phyloP scores from a whole-genome alignment of 2,888 invertebrate genomes.

The Didymodactylos carnosus region DNA sequence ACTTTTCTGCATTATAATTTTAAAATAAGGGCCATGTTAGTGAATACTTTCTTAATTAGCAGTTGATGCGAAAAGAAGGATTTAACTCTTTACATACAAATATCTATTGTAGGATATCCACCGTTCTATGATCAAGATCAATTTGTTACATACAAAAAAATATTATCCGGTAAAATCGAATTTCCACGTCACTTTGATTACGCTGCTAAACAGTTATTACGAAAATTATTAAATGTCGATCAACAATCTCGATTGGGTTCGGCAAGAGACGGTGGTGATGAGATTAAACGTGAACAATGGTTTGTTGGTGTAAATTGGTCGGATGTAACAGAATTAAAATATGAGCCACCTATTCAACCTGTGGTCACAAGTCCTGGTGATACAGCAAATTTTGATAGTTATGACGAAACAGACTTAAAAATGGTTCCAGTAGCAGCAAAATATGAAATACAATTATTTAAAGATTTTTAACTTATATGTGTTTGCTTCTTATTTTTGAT shows the following conservation, averaged over 20 bases:
- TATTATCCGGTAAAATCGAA: constrained; percentile 74
- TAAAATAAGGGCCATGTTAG: too few species aligned
- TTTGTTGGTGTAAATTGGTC: constrained; percentile 83
- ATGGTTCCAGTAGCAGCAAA: neutral
- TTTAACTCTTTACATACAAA: too few species aligned
- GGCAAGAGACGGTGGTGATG: constrained; percentile 89
- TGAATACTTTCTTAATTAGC: too few species aligned
- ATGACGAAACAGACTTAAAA: constrained; percentile 51
- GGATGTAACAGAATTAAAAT: constrained; percentile 57
- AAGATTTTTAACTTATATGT: neutral
- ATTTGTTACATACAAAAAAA: constrained; percentile 87
- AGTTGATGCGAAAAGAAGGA: too few species aligned
- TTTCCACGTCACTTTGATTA: constrained; percentile 45
- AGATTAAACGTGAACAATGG: constrained; percentile 86
- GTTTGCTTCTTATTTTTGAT: too few species aligned
- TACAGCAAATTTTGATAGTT: constrained; percentile 82
- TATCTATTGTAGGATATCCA: constrained; percentile 52
- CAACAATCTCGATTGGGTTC: constrained; percentile 78
- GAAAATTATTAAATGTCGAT: constrained; percentile 73
- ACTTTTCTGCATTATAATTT: too few species aligned
- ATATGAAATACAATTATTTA: neutral
- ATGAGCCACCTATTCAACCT: constrained; percentile 75
- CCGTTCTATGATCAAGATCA: constrained; percentile 91
- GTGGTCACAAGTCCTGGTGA: constrained; percentile 73
- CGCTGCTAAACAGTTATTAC: constrained; percentile 54